Evolutionary conservation across 2,113 vertebrate species (phyloP).

Genomic region (Ailurus styani): DNA sequence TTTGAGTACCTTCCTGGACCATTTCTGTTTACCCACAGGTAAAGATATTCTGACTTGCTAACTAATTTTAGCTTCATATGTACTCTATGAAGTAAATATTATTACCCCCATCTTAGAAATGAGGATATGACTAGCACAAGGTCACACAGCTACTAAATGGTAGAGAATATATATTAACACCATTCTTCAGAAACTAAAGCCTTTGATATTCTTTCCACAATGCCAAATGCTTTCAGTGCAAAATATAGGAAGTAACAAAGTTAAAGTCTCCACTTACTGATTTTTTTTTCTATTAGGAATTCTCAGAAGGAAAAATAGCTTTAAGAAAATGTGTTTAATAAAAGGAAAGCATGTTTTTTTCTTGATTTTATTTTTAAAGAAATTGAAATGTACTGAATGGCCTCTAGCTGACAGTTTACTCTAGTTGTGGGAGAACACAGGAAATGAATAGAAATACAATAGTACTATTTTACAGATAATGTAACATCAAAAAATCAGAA

Average conservation of each 20-base stretch:
- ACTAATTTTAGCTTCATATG: background rate
- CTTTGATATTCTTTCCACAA: background rate
- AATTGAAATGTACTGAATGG: background rate
- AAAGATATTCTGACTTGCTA: background rate
- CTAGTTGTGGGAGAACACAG: background rate
- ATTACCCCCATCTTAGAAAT: background rate
- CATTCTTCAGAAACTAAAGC: background rate
- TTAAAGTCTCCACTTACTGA: background rate
- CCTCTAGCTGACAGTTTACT: background rate
- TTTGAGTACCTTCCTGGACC: background rate
- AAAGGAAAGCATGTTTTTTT: background rate
- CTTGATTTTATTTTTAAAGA: constrained; percentile 1
- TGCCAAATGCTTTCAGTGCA: background rate
- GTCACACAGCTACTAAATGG: background rate
- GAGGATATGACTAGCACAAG: background rate
- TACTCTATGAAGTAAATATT: background rate
- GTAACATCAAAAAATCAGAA: background rate
- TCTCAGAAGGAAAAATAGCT: background rate
- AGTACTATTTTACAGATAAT: background rate
- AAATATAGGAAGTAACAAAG: background rate
- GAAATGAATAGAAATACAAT: background rate
- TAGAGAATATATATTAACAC: background rate
- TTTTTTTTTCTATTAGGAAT: background rate
- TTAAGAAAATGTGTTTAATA: background rate
- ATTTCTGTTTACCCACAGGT: background rate